Evolutionary conservation across 2,113 vertebrate genomes (phyloP), one percentile per base, ranked within the genome.

Genomic region (Actenoides hombroni): DNA sequence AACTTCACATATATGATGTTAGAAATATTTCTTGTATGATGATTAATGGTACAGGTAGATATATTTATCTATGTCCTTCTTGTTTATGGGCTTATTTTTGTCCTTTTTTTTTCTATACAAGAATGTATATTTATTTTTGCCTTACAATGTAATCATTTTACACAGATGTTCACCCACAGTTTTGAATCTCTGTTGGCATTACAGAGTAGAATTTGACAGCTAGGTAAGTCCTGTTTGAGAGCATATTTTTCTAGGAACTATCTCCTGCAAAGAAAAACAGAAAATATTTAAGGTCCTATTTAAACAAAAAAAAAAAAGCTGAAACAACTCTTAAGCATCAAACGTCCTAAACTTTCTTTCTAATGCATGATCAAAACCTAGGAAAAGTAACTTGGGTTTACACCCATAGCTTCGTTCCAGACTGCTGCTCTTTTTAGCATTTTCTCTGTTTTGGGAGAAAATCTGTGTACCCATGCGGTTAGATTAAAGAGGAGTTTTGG

Each of bases 21-120:
- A 96, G 40, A 78, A 90, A 67, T 82, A 88, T 74, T 94, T 97
- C 49, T 51, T 90, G 59, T 92, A 9, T 71, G 40, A 76, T 67
- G 46, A 75, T 61, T 90, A 77, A 18, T 65, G 20, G 79, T 78
- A 79, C 70, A 56, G 44, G 24, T 54, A 82, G 64, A 80, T 24
- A 6, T 49, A 33, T 70, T 88, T 67, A 61, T 59, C 24, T 48
- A 3, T 64, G 31, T 81, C 29, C 28, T 90, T 21, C 37, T 93
- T 94, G 42, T 44, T 49, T 65, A 67, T 85, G n/a, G 35, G 18
- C 44, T 82, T 87, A 28, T 57, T 89, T 91, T 44, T 44, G 23
- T 37, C 42, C 61, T 57, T 92, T 74, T 74, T 18, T 24, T 18
- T 25, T 6, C 67, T 49, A 12, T 28, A 74, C 15, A 37, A 81